Conservation (phyloP, 2,888 invertebrate species). For the Polyploca ridens region DNA sequence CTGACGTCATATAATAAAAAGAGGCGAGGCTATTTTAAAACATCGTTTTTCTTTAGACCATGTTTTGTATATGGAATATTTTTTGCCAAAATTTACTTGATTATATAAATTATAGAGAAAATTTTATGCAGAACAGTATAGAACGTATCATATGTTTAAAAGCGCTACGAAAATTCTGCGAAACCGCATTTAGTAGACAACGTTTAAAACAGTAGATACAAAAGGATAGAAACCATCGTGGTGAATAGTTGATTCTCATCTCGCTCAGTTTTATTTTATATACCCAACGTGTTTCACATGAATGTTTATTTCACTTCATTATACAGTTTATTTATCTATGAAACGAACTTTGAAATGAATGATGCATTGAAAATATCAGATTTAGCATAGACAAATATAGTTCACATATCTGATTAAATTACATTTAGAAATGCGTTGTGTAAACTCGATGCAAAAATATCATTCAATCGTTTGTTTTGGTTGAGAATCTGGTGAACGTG, state of each 20-base stretch:
- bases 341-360: neutral
- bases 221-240: constrained; percentile 5
- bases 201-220: neutral
- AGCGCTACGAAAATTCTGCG: neutral
- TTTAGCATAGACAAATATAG: too few species aligned
- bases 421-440: neutral
- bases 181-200: neutral
- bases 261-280: neutral
- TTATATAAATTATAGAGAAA: neutral
- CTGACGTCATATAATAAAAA: too few species aligned
- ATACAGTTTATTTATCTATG: neutral
- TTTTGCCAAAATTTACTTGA: too few species aligned
- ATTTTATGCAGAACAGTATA: neutral
- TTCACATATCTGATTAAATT: too few species aligned
- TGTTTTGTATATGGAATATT: too few species aligned
- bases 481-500: neutral
- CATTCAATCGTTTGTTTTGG: neutral
- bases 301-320: neutral
- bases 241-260: neutral
- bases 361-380: too few species aligned
- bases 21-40: too few species aligned
- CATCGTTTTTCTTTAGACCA: too few species aligned
- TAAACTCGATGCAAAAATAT: constrained; percentile 1
- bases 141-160: neutral
- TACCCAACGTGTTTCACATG: neutral